A percentile compares a stretch with the other conserved stretches of the same genome.
Conservation (phyloP, 2,113 vertebrate genomes). For the Redunca redunca region DNA sequence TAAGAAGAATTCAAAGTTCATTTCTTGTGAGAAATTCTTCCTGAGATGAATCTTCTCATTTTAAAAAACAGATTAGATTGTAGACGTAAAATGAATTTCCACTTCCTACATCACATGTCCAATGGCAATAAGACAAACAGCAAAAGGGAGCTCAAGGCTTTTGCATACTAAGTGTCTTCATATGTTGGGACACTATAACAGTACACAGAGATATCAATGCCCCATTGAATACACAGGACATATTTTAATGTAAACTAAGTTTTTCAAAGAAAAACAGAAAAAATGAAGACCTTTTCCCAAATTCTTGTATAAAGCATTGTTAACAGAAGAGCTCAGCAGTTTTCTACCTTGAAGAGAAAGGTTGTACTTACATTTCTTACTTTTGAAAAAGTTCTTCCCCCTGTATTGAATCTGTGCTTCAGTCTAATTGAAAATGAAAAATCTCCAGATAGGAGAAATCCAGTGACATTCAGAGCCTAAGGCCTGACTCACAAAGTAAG, state of each 20-base stretch:
- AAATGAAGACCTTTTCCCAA: not conserved
- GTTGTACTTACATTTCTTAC: not conserved
- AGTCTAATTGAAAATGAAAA: slow-evolving; percentile 54
- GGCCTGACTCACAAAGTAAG: slow-evolving; percentile 32
- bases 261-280: not conserved
- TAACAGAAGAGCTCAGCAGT: not conserved
- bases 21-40: not conserved
- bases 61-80: not conserved
- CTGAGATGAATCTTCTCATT: not conserved
- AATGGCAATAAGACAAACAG: not conserved
- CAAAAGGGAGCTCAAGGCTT: not conserved
- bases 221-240: not conserved
- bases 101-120: not conserved
- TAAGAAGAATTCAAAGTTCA: not conserved
- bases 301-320: not conserved
- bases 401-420: not conserved
- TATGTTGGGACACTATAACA: not conserved
- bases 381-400: not conserved
- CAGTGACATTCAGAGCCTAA: not conserved
- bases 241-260: not conserved
- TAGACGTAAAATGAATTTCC: not conserved
- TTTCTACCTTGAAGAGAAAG: not conserved
- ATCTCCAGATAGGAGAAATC: not conserved
- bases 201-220: not conserved
- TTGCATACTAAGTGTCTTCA: not conserved